Percentiles rank a stretch among this genome's conserved stretches.
Conservation (phyloP, 2,888 invertebrate genomes). For the Apodemia zela region DNA sequence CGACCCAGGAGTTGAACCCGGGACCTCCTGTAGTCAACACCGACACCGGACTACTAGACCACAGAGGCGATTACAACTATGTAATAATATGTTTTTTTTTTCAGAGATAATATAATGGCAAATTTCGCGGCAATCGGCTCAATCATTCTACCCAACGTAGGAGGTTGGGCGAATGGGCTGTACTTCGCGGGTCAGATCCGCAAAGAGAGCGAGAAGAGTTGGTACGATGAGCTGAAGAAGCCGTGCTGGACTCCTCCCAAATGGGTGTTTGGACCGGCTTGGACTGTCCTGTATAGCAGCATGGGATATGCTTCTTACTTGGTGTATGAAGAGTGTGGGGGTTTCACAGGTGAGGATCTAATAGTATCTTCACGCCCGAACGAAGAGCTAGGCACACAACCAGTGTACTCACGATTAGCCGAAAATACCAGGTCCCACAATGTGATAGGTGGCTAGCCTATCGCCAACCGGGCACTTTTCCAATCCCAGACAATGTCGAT, state of each 20-base stretch:
- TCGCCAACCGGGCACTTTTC: no score
- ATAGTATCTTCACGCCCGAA: no score
- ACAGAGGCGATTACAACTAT: no score
- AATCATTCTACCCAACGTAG: conserved; percentile 78
- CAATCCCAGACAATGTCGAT: no score
- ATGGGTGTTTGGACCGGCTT: conserved; percentile 89
- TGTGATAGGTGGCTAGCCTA: no score
- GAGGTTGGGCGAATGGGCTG: conserved; percentile 84
- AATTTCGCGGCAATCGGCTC: conserved; percentile 58
- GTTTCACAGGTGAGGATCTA: conserved; percentile 78
- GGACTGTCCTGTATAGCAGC: conserved; percentile 88
- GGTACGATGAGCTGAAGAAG: conserved; percentile 72
- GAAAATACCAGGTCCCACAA: no score
- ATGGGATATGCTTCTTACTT: conserved; percentile 94
- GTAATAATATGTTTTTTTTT: neutral
- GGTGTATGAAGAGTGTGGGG: conserved; percentile 88
- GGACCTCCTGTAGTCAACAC: no score
- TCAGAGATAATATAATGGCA: conserved; percentile 50
- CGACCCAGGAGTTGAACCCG: no score
- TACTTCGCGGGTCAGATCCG: conserved; percentile 83
- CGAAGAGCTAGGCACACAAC: no score
- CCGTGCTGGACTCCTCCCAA: conserved; percentile 90
- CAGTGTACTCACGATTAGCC: no score
- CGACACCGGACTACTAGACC: no score
- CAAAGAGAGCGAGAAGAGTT: conserved; percentile 49